Conservation (phyloP, 2,113 vertebrate species). For the Megaceryle maxima region DNA sequence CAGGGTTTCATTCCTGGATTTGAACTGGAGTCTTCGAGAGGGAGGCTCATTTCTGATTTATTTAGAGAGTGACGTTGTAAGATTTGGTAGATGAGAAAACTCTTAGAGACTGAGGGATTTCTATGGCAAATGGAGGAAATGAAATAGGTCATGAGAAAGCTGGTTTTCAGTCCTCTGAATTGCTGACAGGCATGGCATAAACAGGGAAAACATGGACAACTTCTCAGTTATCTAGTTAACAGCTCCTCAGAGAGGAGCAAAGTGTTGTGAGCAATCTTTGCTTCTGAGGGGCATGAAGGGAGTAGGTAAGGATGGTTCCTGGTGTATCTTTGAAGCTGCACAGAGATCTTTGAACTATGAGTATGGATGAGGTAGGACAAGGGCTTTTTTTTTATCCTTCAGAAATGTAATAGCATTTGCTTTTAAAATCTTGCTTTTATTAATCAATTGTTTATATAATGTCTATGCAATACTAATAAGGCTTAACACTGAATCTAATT, state of each 20-base stretch:
- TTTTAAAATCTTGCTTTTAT: background rate
- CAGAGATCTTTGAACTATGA: background rate
- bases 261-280: background rate
- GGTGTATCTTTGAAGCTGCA: background rate
- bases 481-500: background rate
- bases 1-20: background rate
- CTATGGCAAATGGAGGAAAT: background rate
- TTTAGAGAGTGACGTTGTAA: background rate
- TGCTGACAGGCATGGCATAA: background rate
- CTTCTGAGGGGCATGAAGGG: background rate
- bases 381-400: background rate
- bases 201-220: background rate
- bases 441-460: background rate
- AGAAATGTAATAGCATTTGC: background rate
- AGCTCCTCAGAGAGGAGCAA: background rate
- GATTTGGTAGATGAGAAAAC: background rate
- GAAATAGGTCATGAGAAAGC: background rate
- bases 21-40: background rate
- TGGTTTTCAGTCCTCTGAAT: background rate
- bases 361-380: background rate
- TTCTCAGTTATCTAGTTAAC: background rate
- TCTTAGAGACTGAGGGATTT: background rate
- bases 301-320: background rate
- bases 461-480: fast-evolving
- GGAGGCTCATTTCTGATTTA: background rate